Conservation (phyloP, 2,113 vertebrate species). For the Pachyramphus minor region DNA sequence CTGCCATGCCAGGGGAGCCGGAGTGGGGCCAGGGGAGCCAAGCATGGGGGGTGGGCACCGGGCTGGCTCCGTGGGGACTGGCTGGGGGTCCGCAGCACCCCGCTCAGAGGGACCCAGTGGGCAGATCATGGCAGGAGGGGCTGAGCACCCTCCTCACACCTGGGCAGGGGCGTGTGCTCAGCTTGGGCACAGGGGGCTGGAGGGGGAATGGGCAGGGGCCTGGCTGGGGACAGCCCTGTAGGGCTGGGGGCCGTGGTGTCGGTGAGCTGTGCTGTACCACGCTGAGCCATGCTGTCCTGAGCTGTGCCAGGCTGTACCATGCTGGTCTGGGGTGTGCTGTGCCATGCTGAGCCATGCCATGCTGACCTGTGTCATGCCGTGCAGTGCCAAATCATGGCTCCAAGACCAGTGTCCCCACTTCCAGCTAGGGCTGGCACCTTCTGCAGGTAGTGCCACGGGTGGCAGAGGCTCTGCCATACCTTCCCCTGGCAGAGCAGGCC, state of each 20-base stretch:
- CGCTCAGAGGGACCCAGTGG: accelerated
- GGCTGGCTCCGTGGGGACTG: neutral
- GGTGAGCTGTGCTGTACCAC: neutral
- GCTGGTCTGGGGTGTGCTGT: neutral
- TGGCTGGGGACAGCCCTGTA: neutral
- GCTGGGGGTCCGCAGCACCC: neutral
- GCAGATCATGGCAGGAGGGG: neutral
- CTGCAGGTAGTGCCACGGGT: accelerated
- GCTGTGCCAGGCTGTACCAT: accelerated
- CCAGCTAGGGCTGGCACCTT: neutral
- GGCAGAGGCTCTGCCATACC: neutral
- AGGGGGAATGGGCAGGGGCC: neutral
- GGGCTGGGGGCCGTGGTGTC: accelerated
- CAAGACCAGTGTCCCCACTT: accelerated
- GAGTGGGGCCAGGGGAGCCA: accelerated
- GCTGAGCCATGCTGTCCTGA: accelerated
- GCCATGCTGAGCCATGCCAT: neutral
- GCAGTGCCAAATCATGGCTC: neutral
- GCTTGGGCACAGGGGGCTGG: neutral
- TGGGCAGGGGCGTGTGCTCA: neutral
- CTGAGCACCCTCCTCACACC: neutral
- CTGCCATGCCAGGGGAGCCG: accelerated
- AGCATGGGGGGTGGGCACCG: accelerated
- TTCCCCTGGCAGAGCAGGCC: neutral
- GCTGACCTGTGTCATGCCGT: neutral